These are phyloP conservation scores for Vanessa atalanta DNA, from an alignment of 1,140 invertebrate genomes.

Conservation along the genomic window DNA sequence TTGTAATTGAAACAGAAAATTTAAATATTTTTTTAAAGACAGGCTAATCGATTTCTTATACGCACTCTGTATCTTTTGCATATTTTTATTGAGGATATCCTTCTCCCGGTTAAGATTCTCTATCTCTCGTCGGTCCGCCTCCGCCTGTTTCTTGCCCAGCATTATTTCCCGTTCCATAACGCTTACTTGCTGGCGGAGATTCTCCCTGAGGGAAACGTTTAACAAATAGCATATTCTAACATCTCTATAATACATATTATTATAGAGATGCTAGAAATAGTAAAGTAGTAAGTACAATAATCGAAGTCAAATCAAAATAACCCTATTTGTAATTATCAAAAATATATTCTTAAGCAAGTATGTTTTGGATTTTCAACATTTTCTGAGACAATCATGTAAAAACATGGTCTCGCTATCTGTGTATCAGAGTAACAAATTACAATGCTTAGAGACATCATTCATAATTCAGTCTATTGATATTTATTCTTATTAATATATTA, in stretches of 20 bases:
- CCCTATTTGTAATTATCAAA: too few species aligned
- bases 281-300: too few species aligned
- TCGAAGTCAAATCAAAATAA: too few species aligned
- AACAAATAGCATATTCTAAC: background rate
- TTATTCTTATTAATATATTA: slow-evolving; percentile 28
- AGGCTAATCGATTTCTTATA: background rate
- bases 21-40: background rate
- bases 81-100: slow-evolving; percentile 81
- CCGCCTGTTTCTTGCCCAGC: slow-evolving; percentile 74
- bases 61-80: slow-evolving; percentile 78
- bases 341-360: too few species aligned
- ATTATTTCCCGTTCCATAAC: slow-evolving; percentile 79
- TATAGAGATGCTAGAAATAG: too few species aligned
- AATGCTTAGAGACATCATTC: too few species aligned
- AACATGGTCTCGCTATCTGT: too few species aligned
- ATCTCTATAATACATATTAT: too few species aligned
- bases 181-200: slow-evolving; percentile 70
- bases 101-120: slow-evolving; percentile 81
- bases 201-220: slow-evolving; percentile 45
- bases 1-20: background rate
- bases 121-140: slow-evolving; percentile 72
- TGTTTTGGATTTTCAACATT: too few species aligned
- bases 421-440: too few species aligned
- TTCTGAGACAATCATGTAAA: too few species aligned
- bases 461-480: too few species aligned